phyloP scores from a whole-genome alignment of 2,113 vertebrate genomes.

The Lutjanus erythropterus region DNA sequence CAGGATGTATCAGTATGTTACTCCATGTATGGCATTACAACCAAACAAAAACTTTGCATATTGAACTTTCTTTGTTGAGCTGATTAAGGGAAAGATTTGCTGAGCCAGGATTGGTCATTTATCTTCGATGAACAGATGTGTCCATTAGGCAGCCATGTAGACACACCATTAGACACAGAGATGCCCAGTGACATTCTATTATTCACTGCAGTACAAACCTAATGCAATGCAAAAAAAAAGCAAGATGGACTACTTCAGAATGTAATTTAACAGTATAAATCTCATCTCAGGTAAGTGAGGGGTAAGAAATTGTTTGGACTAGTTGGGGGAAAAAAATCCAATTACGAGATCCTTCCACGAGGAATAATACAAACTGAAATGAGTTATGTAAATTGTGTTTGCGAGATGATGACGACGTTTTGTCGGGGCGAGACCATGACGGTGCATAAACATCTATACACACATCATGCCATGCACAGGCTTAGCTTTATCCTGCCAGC shows the following conservation, averaged over 20 bases:
- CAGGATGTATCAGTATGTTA: background rate
- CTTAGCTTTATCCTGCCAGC: conserved; percentile 46
- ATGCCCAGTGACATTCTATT: conserved; percentile 54
- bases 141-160: conserved; percentile 54
- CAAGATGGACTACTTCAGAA: conserved; percentile 64
- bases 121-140: conserved; percentile 52
- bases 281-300: conserved; percentile 71
- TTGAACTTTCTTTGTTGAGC: conserved; percentile 27
- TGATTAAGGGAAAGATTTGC: conserved; percentile 53
- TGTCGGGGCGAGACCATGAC: conserved; percentile 51
- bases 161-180: conserved; percentile 53
- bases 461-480: conserved; percentile 31
- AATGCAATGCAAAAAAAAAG: conserved; percentile 52
- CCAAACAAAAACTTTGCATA: conserved; percentile 11
- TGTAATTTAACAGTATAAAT: conserved; percentile 73
- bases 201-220: conserved; percentile 54
- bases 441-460: conserved; percentile 55
- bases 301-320: conserved; percentile 63
- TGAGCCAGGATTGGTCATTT: conserved; percentile 47
- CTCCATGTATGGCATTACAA: background rate
- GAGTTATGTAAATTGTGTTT: conserved; percentile 78
- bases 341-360: conserved; percentile 68
- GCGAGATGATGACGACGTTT: conserved; percentile 53
- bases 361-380: conserved; percentile 75
- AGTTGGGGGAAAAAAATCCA: conserved; percentile 61